Evolutionary conservation across 2,888 invertebrate genomes (phyloP), one percentile per base, ranked within the genome.

Genomic region (Leptarthrus brevirostris): DNA sequence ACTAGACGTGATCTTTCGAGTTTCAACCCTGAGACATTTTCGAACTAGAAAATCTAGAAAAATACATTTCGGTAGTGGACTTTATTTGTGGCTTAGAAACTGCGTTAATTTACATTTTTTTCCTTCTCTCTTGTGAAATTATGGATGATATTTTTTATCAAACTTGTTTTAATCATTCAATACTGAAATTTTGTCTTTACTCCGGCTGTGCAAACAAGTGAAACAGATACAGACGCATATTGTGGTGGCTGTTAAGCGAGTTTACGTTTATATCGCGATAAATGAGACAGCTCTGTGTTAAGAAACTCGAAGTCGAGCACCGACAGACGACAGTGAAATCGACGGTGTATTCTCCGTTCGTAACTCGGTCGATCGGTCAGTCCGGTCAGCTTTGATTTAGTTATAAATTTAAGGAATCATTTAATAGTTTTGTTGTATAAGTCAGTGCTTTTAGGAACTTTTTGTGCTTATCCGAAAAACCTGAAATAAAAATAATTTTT

Each of bases 141-240:
- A 56, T 56, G 24, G 8, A 16, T 16, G 56, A 56, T 56, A 26
- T 30, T 56, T 54, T 56, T 56, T 61, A 61, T 61, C 61, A 61
- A 61, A 61, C 61, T 40, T 10, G 61, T 61, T 61, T 61, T 61
- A 36, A 61, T 61, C 61, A 36, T 20, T 61, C 61, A 16, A 20
- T 40, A 40, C 22, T 61, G 5, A 61, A 61, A 61, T 40, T 61
- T 61, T 61, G 16, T 40, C 61, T 34, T 61, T 61, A 36, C 36
- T 61, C 40, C 61, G 61, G 61, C 61, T 61, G 61, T 61, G 61
- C 61, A 61, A 61, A 61, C 61, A 61, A 61, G 40, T 61, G 61
- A 61, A 56, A 56, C 30, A 56, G 56, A 30, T 16, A 56, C 26
- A 40, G 5, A 61, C 61, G 16, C 20, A 61, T 34, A 58, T 24